Evolutionary conservation across 2,888 invertebrate genomes (phyloP).

Genomic region (Poecilus cupreus): DNA sequence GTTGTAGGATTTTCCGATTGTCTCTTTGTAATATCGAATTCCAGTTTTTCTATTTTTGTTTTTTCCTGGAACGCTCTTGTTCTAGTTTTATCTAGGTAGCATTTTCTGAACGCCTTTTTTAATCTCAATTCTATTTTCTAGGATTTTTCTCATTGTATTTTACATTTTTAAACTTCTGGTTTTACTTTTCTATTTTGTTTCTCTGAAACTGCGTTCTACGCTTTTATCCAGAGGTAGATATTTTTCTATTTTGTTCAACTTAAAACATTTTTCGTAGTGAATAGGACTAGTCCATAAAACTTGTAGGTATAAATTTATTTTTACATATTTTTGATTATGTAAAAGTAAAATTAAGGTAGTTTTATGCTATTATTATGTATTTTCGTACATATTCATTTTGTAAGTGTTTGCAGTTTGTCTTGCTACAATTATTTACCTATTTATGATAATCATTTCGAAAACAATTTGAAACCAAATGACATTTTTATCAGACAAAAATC

Average conservation of each 20-base stretch:
- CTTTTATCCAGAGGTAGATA: not conserved
- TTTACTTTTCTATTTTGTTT: not conserved
- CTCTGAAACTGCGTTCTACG: not conserved
- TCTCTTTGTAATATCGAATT: not conserved
- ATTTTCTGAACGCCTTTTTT: not conserved
- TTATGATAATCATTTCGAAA: not conserved
- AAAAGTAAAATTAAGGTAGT: not conserved
- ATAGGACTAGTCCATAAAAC: not conserved
- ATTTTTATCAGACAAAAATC: slow-evolving; percentile 5
- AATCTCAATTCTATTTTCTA: not conserved
- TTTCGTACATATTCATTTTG: not conserved
- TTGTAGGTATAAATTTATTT: slow-evolving; percentile 24
- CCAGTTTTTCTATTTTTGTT: not conserved
- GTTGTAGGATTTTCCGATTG: not conserved
- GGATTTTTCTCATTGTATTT: not conserved
- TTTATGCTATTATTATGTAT: not conserved
- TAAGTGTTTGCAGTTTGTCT: slow-evolving; percentile 17
- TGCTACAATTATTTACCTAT: not conserved
- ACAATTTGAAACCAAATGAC: not conserved
- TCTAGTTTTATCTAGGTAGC: not conserved
- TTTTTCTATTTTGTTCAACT: not conserved
- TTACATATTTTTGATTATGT: not conserved
- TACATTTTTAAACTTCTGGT: not conserved
- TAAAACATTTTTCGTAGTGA: slow-evolving; percentile 14
- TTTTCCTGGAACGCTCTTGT: not conserved